Conservation (phyloP, 37 sponge, comb jelly and placozoan genomes). For the Petrosia ficiformis region DNA sequence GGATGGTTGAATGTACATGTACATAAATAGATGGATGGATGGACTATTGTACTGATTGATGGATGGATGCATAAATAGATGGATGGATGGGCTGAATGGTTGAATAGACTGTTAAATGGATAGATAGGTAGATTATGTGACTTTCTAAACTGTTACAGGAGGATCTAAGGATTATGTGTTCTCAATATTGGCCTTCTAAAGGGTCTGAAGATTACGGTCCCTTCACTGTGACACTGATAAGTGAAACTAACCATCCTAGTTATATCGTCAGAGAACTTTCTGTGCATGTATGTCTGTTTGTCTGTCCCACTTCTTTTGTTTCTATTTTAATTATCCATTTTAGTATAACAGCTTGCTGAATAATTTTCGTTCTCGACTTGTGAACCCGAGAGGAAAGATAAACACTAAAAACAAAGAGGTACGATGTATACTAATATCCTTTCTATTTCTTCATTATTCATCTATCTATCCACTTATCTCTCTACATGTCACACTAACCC, state of each 20-base stretch:
- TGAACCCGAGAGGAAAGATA: neutral
- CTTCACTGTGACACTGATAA: conserved; percentile 35
- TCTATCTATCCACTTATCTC: neutral
- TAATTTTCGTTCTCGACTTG: neutral
- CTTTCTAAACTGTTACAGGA: neutral
- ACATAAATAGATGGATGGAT: too few relatives aligned
- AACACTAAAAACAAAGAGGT: conserved; percentile 1
- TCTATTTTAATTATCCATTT: too few relatives aligned
- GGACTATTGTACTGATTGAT: too few relatives aligned
- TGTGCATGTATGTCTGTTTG: conserved; percentile 22
- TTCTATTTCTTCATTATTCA: too few relatives aligned
- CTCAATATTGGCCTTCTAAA: conserved; percentile 50
- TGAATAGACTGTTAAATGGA: too few relatives aligned
- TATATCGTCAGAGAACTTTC: conserved; percentile 34
- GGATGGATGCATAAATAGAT: too few relatives aligned
- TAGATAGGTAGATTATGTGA: neutral
- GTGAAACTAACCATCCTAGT: conserved; percentile 4
- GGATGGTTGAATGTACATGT: too few relatives aligned
- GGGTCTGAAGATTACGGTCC: conserved; percentile 33
- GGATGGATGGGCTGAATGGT: too few relatives aligned
- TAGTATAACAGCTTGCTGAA: neutral
- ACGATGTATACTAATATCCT: neutral
- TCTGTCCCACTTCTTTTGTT: too few relatives aligned
- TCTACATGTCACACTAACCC: neutral
- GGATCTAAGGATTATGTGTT: conserved; percentile 26